Percentiles rank a stretch among this genome's conserved stretches.
Evolutionary conservation across 2,113 vertebrate species (phyloP).

Genomic region (Carassius auratus): DNA sequence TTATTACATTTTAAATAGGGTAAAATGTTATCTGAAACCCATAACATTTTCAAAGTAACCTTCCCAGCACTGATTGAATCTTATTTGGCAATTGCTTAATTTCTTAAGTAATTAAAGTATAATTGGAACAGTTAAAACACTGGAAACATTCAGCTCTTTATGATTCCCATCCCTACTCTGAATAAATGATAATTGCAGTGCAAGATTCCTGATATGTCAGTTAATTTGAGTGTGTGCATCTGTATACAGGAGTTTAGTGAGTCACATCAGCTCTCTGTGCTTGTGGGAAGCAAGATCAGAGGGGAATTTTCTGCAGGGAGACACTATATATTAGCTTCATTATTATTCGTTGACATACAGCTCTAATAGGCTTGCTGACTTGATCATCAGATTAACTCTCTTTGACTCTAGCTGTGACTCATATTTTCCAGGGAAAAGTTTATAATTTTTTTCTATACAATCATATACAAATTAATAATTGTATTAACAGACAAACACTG

Average conservation of each 20-base stretch:
- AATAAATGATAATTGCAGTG: neutral
- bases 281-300: neutral
- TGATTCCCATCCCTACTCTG: neutral
- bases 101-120: neutral
- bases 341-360: constrained; percentile 11
- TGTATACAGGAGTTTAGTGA: neutral
- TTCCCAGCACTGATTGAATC: too few species aligned
- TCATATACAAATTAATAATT: neutral
- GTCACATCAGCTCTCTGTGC: neutral
- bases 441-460: neutral
- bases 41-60: too few species aligned
- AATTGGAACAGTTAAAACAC: neutral
- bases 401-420: neutral
- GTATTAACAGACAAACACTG: neutral
- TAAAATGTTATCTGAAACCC: too few species aligned
- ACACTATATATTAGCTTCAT: constrained; percentile 23
- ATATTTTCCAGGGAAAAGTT: neutral
- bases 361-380: constrained; percentile 8
- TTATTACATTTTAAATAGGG: too few species aligned
- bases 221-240: neutral
- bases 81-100: too few species aligned
- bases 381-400: constrained; percentile 4
- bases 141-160: neutral
- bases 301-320: neutral
- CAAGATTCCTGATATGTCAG: neutral